Evolutionary conservation across 1,140 invertebrate genomes (phyloP), one percentile per base, ranked within the genome.

Genomic region (Pseudomyrmex pallidus): DNA sequence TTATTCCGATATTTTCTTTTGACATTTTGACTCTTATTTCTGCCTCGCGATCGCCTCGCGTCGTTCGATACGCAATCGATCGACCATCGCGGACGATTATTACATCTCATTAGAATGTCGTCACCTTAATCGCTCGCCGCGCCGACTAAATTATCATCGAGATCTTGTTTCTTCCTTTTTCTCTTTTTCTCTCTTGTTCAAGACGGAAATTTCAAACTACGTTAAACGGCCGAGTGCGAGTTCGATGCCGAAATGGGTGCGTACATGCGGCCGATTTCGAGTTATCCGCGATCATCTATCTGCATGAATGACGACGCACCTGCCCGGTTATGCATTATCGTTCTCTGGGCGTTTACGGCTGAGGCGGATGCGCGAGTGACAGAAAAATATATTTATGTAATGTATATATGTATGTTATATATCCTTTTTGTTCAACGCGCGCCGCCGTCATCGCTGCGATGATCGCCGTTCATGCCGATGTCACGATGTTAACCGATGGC

Each of bases 271-370:
- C 57, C 68, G 87, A 88, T 88, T 85, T 56, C 87, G n/a, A 83
- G 67, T 89, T 86, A 86, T 88, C 87, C 87, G 66, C 61, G 87
- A 89, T 86, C 87, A 86, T 89, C 87, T 89, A 89, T 89, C 87
- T 86, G 74, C 87, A 70, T 70, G 87, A 89, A 89, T 61, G 87
- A 89, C 82, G 87, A 86, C 9, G 87, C 87, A 89, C 87, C 87
- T 89, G 87, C 83, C 35, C 57, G 52, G 13, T 56, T 15, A 25
- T 63, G 61, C 84, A 64, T 57, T 70, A 20, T 66, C 68, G 57
- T 22, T 72, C 12, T 50, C 44, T 5, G 35, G 35, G 62, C 67
- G 57, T 84, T 87, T 83, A 77, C 22, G 64, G 25, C 15, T 72
- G 22, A 63, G 70, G 70, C 46, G 78, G 67, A 77, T 77, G 73